Base-by-base conservation (phyloP, 1,140 invertebrate species). In the Formica exsecta region DNA sequence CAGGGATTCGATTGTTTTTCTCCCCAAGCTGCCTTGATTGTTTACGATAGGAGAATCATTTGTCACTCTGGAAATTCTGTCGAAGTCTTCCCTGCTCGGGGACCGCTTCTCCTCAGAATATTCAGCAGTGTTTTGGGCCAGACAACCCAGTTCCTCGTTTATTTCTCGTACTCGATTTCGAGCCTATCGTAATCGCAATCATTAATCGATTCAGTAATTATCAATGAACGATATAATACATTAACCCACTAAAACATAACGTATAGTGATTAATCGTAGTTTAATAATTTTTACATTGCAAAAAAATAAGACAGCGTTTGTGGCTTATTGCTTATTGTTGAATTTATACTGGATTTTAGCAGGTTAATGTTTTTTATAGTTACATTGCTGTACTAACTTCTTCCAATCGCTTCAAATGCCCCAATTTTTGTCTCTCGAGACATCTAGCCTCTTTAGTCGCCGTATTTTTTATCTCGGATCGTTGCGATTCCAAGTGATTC, bases 1-100 rank as follows among this genome's bases (percentile, higher is more conserved):
- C 44, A 99, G 95, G 88, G 98, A 98, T 87, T 98, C 98, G 71
- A 98, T 96, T n/a, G 98, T 98, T 92, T 98, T 97, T 87, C 97
- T 96, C 25, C 98, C 97, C 61, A 98, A 95, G 48, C 97, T 97
- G 84, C 95, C 94, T 90, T 97, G 96, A 16, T 96, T 96, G 91
- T 96, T 96, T 77, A 97, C 95, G 65, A 98, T 97, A 11, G 98
- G 98, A 22, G 97, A 97, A 92, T 97, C 97, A n/a, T 96, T 97
- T 19, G 97, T 98, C 62, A 98, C 97, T 94, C 97, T 97, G 16
- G 97, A 98, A 92, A 98, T 98, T 90, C 97, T 96, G 92, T 98
- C 98, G 70, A 98, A 97, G 94, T 98, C 98, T 91, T 98, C 98
- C 93, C 98, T 97, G 62, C 97, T 97, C 1, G 97, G 97, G 13